Base-by-base conservation (phyloP, 2,797 vertebrate genomes). In the Chiropotes sagulatus region DNA sequence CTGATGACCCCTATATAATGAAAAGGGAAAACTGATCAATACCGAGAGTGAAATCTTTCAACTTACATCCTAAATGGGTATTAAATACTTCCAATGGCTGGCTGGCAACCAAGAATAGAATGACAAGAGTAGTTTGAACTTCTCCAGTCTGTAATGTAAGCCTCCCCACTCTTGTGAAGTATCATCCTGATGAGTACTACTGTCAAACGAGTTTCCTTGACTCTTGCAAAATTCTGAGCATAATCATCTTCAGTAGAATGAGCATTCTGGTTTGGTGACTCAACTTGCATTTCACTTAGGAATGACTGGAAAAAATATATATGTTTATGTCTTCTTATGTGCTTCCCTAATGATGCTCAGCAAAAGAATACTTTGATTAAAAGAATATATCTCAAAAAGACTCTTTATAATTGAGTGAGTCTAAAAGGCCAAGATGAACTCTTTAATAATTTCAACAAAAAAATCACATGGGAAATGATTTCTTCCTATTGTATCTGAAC, bases 1-100 rank as follows among this genome's bases (percentile, higher is more conserved):
- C 14, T 91, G 54, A 75, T 93, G 72, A 91, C 28, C 54, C 22
- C 61, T 93, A 84, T 83, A 72, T 88, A 90, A 90, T 76, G 61
- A 92, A 91, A 94, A 58, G 4, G 7, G 24, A 10, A 90, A 94
- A 84, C 3, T 48, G 13, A 95, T 93, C 58, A 93, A 89, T 90
- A 92, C 39, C 26, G 20, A 44, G 10, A 90, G 28, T 41, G 22
- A 92, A 80, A 11, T 75, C 20, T 90, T 95, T 67, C 39, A 90
- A 79, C 17, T 92, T 96, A 17, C 48, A 64, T 22, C 61, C 84
- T 79, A 76, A 76, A 90, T 58, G 89, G 20, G 7, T 24, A 90
- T 92, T 64, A 83, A 89, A 28, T 4, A 61, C 19, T 87, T 80
- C 8, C 58, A 93, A 94, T 83, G 1, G 3, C n/a, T 81, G 39